Evolutionary conservation across 1,140 invertebrate genomes (phyloP).

Genomic region (Cydia pomonella): DNA sequence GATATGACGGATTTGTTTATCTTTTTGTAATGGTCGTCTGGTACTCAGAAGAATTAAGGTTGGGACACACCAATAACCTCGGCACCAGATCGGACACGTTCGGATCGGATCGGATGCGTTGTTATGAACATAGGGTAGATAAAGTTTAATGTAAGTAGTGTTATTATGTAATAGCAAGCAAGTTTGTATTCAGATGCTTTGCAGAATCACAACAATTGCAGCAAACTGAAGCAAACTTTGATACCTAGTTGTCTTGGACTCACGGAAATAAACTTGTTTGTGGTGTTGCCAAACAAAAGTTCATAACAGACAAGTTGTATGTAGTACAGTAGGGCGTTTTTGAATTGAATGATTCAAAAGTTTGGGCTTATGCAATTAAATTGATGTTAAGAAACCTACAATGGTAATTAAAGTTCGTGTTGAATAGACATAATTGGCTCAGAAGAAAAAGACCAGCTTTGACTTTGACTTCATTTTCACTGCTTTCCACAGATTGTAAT

Average conservation of each 20-base stretch:
- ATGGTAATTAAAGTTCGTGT: background rate
- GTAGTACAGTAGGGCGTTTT: background rate
- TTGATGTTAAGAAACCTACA: background rate
- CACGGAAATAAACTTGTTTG: slow-evolving; percentile 14
- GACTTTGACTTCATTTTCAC: background rate
- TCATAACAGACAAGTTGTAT: background rate
- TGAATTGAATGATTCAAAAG: background rate
- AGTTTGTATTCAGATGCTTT: background rate
- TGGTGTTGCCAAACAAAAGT: background rate
- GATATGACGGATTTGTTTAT: too few species aligned
- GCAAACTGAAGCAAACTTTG: background rate
- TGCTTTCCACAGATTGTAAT: background rate
- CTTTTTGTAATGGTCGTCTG: too few species aligned
- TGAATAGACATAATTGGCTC: background rate
- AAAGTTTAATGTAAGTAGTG: background rate
- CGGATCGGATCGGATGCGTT: too few species aligned
- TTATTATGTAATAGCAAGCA: background rate
- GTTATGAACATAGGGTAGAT: background rate
- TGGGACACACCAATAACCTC: too few species aligned
- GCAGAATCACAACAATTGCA: background rate
- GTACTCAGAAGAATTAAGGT: too few species aligned
- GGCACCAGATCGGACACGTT: too few species aligned
- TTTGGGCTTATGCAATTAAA: background rate
- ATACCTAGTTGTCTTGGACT: slow-evolving; percentile 4
- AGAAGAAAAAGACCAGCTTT: background rate